These are phyloP conservation scores for Hippocampus barbouri DNA, from an alignment of 2,113 vertebrate genomes.

Conservation along the genomic window DNA sequence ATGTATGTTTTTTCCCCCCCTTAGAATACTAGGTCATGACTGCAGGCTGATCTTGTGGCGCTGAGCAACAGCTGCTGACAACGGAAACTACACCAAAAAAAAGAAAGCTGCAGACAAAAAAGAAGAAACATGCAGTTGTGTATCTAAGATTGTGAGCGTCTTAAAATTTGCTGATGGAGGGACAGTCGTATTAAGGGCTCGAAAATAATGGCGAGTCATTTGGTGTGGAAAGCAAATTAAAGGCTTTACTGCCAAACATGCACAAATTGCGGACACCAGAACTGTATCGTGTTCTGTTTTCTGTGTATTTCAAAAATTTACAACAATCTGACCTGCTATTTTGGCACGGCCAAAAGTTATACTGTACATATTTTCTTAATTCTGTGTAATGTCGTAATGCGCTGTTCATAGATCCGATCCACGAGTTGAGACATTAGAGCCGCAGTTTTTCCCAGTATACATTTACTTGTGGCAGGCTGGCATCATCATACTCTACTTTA, in stretches of 20 bases:
- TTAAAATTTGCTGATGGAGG: constrained; percentile 23
- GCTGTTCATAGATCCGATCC: too few species aligned
- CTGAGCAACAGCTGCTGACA: constrained; percentile 62
- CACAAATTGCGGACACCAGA: too few species aligned
- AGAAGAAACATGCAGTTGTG: constrained; percentile 5
- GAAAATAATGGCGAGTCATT: constrained; percentile 32
- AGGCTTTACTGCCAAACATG: constrained; percentile 4
- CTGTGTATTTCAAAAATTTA: too few species aligned
- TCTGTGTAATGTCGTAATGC: too few species aligned
- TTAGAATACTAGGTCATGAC: constrained; percentile 55
- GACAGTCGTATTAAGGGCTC: constrained; percentile 37
- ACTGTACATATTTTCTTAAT: too few species aligned
- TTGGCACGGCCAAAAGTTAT: too few species aligned
- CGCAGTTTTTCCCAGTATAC: too few species aligned
- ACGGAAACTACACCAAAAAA: constrained; percentile 32
- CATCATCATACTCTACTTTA: background rate
- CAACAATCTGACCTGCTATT: too few species aligned
- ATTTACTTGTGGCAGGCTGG: too few species aligned
- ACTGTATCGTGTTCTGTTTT: too few species aligned
- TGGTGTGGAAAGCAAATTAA: constrained; percentile 19
- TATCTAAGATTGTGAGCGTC: background rate
- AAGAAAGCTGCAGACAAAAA: constrained; percentile 8
- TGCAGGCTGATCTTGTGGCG: constrained; percentile 56
- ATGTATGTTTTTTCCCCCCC: constrained; percentile 20
- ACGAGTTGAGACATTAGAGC: too few species aligned